Evolutionary conservation across 2,888 invertebrate genomes (phyloP), one percentile per base, ranked within the genome.

Genomic region (Caenorhabditis macrosperma): DNA sequence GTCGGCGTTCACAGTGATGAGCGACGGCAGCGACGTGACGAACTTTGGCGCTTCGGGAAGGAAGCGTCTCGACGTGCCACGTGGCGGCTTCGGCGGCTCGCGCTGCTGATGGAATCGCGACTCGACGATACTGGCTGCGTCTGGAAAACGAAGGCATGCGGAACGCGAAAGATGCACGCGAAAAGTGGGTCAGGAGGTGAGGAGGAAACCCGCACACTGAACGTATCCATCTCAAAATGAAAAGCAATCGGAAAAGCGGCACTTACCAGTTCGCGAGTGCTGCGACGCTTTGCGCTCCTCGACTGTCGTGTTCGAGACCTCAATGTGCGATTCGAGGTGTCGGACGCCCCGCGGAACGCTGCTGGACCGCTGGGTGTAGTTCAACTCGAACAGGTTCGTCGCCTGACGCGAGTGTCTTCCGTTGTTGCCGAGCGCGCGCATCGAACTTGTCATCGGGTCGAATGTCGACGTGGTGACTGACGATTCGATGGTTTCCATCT

Each of bases 41-140:
- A 89, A 89, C 15, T 72, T 69, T 4, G 90, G 90, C 12, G 88
- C 84, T 26, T 84, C 85, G n/a, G 88, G 89, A 12, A 86, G 82
- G 57, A 84, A 85, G 10, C 82, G 60, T 66, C 80, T 57, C 2
- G 81, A 72, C 15, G 59, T 63, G 9, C 68, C 68, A 28, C 78
- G 61, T 15, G 81, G 83, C 35, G 64, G 66, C 50, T 63, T 61
- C 17, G 79, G 79, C 33, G 72, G 55, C 22, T 78, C 35, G 9
- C 59, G 44, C 17, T 66, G 30, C 17, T 52, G 55, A 7, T 61
- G 48, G 54, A 57, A 59, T 22, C 78, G 66, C 35, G 78, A 67
- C 61, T 72, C 78, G 57, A 74, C 72, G 50, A 78, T 78, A 63
- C 66, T 61, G 54, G 74, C 63, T 52, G 74, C 79, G 48, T 79